phyloP scores from a whole-genome alignment of 2,888 invertebrate genomes.

The Xanthostigma xanthostigma region DNA sequence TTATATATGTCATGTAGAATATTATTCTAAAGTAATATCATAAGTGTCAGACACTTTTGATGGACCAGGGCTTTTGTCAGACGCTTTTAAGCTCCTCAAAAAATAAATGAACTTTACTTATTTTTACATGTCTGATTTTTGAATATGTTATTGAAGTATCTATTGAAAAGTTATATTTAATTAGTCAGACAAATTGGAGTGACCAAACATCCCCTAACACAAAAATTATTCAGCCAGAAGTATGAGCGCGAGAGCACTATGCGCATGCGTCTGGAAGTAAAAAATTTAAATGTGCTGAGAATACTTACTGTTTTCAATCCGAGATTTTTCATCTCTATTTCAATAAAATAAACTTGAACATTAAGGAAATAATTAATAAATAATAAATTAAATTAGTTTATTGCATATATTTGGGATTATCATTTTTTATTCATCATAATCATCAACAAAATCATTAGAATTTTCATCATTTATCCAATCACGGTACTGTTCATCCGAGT shows the following conservation, averaged over 20 bases:
- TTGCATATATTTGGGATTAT: background rate
- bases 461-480: background rate
- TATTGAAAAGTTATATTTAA: slow-evolving; percentile 2
- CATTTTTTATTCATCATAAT: too few species aligned
- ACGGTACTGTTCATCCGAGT: background rate
- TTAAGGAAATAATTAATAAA: background rate
- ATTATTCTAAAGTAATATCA: slow-evolving; percentile 3
- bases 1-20: too few species aligned
- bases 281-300: background rate
- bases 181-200: slow-evolving; percentile 3
- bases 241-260: background rate
- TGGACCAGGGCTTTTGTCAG: slow-evolving; percentile 1
- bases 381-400: background rate
- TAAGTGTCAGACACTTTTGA: background rate
- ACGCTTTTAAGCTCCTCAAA: slow-evolving; percentile 4
- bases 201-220: slow-evolving; percentile 1
- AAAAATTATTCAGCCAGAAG: background rate
- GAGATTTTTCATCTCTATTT: background rate
- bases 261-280: background rate
- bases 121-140: slow-evolving; percentile 4
- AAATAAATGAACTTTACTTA: too few species aligned
- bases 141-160: slow-evolving; percentile 1
- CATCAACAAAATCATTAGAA: background rate
- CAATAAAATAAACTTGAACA: background rate
- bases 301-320: background rate